These are phyloP conservation scores for Alosa alosa DNA, from an alignment of 2,113 vertebrate species.

Conservation along the genomic window DNA sequence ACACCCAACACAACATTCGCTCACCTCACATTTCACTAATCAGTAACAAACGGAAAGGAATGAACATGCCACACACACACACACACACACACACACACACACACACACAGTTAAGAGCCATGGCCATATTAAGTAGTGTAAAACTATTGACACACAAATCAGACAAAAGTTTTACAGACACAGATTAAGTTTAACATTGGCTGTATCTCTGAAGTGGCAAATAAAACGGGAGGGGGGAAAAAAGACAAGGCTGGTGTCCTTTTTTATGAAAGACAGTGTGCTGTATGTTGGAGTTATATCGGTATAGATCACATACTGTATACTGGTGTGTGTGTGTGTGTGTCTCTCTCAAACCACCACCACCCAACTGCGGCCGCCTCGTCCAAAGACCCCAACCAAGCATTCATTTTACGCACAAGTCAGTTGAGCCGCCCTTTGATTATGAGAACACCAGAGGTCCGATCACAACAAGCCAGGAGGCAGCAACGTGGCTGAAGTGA, in stretches of 20 bases:
- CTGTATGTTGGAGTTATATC: not conserved
- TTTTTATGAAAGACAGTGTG: not conserved
- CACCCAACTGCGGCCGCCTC: not conserved
- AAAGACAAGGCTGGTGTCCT: not conserved
- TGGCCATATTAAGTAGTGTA: conserved; percentile 15
- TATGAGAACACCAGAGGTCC: not conserved
- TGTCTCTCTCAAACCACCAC: not conserved
- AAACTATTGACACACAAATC: not conserved
- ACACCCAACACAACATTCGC: not conserved
- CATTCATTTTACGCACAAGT: not conserved
- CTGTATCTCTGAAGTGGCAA: not conserved
- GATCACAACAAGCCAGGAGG: not conserved
- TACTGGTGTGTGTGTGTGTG: not conserved
- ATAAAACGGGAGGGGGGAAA: not conserved
- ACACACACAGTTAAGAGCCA: conserved; percentile 12
- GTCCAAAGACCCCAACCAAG: not conserved
- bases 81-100: conserved; percentile 6
- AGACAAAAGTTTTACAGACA: not conserved
- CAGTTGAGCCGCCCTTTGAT: not conserved
- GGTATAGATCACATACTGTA: not conserved
- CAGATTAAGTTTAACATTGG: not conserved
- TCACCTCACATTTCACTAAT: not conserved
- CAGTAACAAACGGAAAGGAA: conserved; percentile 5
- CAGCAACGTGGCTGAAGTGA: not conserved
- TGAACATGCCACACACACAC: not conserved